phyloP scores from a whole-genome alignment of 2,888 invertebrate species.

The Ellobium chinense region DNA sequence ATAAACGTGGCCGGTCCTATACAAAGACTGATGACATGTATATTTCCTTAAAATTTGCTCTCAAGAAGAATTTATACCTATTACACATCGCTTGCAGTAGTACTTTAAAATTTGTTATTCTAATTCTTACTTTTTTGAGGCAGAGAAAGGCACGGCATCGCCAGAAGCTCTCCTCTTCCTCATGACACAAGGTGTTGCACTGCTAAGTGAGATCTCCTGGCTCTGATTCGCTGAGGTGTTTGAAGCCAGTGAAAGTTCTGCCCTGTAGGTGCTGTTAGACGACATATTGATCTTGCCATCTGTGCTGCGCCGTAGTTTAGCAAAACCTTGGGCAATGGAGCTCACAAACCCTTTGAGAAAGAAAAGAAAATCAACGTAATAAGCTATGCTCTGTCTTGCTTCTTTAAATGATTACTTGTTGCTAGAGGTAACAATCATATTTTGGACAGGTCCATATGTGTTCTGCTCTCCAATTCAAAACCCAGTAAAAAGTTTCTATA shows the following conservation, averaged over 20 bases:
- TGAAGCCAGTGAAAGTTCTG: slow-evolving; percentile 29
- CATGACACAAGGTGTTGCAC: slow-evolving; percentile 69
- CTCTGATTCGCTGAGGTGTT: slow-evolving; percentile 20
- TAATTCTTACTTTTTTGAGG: slow-evolving; percentile 70
- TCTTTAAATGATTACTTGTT: not conserved
- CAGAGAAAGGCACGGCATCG: slow-evolving; percentile 68
- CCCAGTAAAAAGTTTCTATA: too few species aligned
- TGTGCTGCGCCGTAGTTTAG: slow-evolving; percentile 71
- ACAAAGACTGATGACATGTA: too few species aligned
- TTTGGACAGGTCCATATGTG: too few species aligned
- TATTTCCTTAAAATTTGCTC: too few species aligned
- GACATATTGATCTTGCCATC: slow-evolving; percentile 59
- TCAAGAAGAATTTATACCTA: too few species aligned
- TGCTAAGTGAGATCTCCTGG: slow-evolving; percentile 8
- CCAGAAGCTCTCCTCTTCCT: slow-evolving; percentile 66
- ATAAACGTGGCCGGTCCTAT: too few species aligned
- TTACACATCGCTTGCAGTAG: too few species aligned
- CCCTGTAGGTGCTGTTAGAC: slow-evolving; percentile 18
- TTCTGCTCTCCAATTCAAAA: too few species aligned
- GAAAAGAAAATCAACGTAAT: too few species aligned
- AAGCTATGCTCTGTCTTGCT: too few species aligned
- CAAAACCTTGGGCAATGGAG: slow-evolving; percentile 73
- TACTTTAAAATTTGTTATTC: too few species aligned
- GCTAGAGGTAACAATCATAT: too few species aligned
- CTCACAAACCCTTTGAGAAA: slow-evolving; percentile 75